Evolutionary conservation across 2,888 invertebrate genomes (phyloP).

Genomic region (Campoplex capitator): DNA sequence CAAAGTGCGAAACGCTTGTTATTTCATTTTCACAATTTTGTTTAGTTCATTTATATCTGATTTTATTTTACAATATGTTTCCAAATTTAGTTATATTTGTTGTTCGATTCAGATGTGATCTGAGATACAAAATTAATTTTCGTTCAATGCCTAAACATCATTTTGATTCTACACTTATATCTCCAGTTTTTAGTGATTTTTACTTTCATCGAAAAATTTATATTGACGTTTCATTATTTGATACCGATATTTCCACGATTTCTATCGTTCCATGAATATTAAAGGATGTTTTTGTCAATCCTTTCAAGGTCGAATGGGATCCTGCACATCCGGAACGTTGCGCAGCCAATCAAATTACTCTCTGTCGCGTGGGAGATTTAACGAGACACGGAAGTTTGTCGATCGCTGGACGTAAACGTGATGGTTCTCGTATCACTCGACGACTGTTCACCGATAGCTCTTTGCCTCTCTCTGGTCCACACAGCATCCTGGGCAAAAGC

Average conservation of each 20-base stretch:
- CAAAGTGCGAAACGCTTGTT: conserved; percentile 84
- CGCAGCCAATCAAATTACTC: conserved; percentile 86
- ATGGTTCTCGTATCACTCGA: conserved; percentile 89
- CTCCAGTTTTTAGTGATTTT: no score
- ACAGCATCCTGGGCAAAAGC: conserved; percentile 92
- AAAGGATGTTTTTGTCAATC: not conserved
- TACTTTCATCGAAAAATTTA: not conserved
- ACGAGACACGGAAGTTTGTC: conserved; percentile 90
- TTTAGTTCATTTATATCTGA: no score
- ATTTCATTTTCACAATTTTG: not conserved
- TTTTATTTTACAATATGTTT: no score
- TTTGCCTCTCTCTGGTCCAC: conserved; percentile 91
- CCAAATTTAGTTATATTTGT: no score
- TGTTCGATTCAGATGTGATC: no score
- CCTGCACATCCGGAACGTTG: conserved; percentile 88
- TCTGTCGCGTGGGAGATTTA: conserved; percentile 92
- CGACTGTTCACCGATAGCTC: conserved; percentile 92
- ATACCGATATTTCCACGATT: not conserved
- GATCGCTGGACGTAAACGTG: conserved; percentile 90
- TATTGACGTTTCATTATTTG: not conserved
- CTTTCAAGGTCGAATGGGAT: conserved; percentile 86
- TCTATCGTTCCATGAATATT: not conserved
- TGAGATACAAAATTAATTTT: no score
- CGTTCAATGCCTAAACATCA: no score
- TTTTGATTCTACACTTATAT: no score